These are phyloP conservation scores for Iselma pallidipennis DNA, from an alignment of 2,888 invertebrate species.

Conservation along the genomic window DNA sequence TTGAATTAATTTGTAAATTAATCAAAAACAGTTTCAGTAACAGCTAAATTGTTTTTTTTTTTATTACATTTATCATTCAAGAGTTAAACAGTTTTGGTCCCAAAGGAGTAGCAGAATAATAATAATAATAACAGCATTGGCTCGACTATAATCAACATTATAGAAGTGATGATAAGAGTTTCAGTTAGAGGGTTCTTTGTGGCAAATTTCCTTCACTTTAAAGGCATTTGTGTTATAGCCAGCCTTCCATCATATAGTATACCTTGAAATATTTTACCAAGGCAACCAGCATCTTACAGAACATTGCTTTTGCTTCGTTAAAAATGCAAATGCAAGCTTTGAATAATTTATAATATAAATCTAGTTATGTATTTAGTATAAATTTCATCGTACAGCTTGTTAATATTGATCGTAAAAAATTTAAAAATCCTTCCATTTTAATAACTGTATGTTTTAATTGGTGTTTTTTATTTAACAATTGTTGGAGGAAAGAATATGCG, in stretches of 20 bases:
- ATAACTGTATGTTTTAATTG: too few relatives aligned
- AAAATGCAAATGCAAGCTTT: neutral
- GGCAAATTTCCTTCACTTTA: neutral
- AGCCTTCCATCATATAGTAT: neutral
- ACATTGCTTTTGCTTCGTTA: constrained; percentile 1
- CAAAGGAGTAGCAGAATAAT: neutral
- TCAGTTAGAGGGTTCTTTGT: neutral
- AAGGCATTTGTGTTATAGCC: neutral
- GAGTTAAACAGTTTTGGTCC: too few relatives aligned
- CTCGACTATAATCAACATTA: neutral
- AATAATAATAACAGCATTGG: neutral
- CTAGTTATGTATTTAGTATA: too few relatives aligned
- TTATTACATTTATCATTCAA: too few relatives aligned
- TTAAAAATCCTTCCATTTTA: too few relatives aligned
- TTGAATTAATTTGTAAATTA: too few relatives aligned
- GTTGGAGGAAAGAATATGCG: too few relatives aligned
- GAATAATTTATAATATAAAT: neutral
- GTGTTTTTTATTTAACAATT: too few relatives aligned
- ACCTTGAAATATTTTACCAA: neutral
- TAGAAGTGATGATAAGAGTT: neutral
- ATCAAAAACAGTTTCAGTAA: too few relatives aligned
- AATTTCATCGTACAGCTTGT: too few relatives aligned
- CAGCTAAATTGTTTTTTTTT: too few relatives aligned
- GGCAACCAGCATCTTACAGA: neutral
- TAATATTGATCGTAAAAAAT: too few relatives aligned